Evolutionary conservation across 2,888 invertebrate species (phyloP).

Genomic region (Drosophila incognita): DNA sequence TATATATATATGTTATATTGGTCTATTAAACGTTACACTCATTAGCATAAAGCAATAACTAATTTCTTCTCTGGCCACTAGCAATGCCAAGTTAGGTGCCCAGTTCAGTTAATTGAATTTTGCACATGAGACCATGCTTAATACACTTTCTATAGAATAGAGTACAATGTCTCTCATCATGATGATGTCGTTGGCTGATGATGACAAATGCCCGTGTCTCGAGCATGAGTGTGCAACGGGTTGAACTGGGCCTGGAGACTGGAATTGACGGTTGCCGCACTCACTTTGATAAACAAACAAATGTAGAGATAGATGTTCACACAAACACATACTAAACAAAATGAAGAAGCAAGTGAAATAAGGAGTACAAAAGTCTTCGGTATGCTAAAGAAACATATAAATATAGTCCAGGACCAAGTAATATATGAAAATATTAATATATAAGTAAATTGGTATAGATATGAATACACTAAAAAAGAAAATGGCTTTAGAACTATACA

Average conservation of each 20-base stretch:
- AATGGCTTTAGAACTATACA: background rate
- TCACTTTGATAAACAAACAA: constrained; percentile 22
- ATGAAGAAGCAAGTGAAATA: constrained; percentile 4
- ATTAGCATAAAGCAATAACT: background rate
- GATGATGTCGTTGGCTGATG: constrained; percentile 19
- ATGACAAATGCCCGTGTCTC: constrained; percentile 27
- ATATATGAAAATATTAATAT: background rate
- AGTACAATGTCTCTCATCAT: constrained; percentile 24
- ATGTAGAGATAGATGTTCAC: background rate
- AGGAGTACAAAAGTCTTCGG: background rate
- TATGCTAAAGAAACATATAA: background rate
- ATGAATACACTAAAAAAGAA: background rate
- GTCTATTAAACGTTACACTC: background rate
- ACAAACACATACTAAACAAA: background rate
- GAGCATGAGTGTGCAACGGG: constrained; percentile 22
- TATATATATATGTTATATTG: no score
- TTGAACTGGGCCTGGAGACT: background rate
- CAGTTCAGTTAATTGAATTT: constrained; percentile 40
- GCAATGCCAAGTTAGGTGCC: background rate
- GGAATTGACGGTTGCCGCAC: background rate
- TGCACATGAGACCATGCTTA: constrained; percentile 35
- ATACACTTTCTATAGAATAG: constrained; percentile 10
- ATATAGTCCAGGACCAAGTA: background rate
- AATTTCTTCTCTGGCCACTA: background rate
- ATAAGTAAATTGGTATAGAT: background rate